Evolutionary conservation across 2,888 invertebrate species (phyloP).

Genomic region (Ceratothoa steindachneri): DNA sequence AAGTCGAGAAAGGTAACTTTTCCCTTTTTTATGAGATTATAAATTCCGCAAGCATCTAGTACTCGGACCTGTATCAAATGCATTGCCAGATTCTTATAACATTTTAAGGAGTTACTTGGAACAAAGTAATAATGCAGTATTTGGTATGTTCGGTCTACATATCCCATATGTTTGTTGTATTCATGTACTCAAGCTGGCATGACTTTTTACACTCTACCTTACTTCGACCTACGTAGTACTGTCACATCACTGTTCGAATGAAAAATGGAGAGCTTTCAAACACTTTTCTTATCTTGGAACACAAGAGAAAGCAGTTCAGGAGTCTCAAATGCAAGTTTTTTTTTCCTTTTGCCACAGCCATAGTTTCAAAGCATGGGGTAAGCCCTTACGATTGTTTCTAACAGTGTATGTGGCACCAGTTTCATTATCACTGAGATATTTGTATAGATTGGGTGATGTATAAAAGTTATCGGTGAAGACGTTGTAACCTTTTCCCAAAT

Average conservation of each 20-base stretch:
- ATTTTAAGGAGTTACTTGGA: not conserved
- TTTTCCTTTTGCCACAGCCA: not conserved
- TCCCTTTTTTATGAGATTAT: not conserved
- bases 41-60: too few species aligned
- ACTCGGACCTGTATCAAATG: conserved; percentile 22
- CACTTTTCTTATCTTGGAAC: not conserved
- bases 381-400: too few species aligned
- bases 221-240: not conserved
- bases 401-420: not conserved
- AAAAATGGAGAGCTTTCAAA: not conserved
- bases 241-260: not conserved
- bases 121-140: conserved; percentile 16
- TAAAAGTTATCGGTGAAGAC: not conserved
- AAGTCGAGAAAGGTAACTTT: not conserved
- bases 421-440: conserved; percentile 1
- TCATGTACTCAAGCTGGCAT: not conserved
- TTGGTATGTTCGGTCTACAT: conserved; percentile 13
- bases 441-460: conserved; percentile 2
- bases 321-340: not conserved
- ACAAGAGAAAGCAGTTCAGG: not conserved
- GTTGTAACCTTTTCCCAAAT: not conserved
- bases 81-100: conserved; percentile 25
- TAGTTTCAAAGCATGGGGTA: not conserved
- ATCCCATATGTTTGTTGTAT: conserved; percentile 19
- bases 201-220: not conserved